phyloP scores from a whole-genome alignment of 2,888 invertebrate genomes.

The Mythimna vitellina region DNA sequence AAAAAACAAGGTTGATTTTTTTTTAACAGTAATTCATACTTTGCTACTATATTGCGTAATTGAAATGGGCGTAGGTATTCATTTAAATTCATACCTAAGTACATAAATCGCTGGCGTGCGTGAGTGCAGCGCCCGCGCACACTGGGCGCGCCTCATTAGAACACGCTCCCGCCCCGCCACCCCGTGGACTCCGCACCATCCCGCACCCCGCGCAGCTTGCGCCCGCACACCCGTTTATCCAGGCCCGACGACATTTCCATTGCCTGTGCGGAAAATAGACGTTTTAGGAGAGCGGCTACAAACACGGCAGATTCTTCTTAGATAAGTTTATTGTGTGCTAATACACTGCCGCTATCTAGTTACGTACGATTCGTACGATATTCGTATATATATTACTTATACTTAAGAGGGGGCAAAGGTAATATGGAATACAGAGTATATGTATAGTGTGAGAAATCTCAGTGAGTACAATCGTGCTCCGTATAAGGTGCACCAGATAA shows the following conservation, averaged over 20 bases:
- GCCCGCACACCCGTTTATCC: constrained; percentile 84
- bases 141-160: constrained; percentile 84
- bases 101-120: constrained; percentile 77
- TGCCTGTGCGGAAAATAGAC: constrained; percentile 85
- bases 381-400: constrained; percentile 65
- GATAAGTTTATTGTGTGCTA: constrained; percentile 88
- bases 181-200: constrained; percentile 57
- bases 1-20: constrained; percentile 55
- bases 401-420: constrained; percentile 60
- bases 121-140: constrained; percentile 83
- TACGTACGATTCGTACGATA: constrained; percentile 68
- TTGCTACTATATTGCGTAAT: constrained; percentile 72
- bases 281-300: constrained; percentile 83
- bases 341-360: constrained; percentile 78
- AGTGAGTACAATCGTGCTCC: constrained; percentile 74
- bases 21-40: constrained; percentile 50
- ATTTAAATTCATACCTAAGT: constrained; percentile 81
- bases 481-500: constrained; percentile 81
- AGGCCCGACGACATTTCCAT: constrained; percentile 86
- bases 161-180: constrained; percentile 69
- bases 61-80: constrained; percentile 81
- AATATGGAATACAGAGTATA: constrained; percentile 60
- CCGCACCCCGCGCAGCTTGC: constrained; percentile 59
- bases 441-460: constrained; percentile 71
- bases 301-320: constrained; percentile 80